phyloP scores from a whole-genome alignment of 2,888 invertebrate genomes.

The Amitus sp. region DNA sequence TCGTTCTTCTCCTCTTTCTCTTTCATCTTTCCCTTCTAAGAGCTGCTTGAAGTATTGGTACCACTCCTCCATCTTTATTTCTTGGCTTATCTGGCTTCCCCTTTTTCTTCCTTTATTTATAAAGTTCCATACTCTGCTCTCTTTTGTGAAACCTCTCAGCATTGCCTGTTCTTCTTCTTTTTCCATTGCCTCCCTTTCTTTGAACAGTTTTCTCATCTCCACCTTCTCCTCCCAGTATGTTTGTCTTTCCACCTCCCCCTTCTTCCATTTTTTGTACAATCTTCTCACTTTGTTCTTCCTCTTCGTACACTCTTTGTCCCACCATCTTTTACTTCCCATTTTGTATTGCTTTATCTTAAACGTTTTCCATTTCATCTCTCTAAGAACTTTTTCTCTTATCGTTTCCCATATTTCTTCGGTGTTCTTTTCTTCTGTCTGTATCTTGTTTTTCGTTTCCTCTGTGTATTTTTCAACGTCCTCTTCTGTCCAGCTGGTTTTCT shows the following conservation, averaged over 20 bases:
- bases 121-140: conserved; percentile 15
- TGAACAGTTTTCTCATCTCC: background rate
- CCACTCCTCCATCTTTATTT: conserved; percentile 4
- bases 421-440: too few relatives aligned
- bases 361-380: conserved; percentile 5
- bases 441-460: background rate
- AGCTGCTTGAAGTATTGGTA: conserved; percentile 6
- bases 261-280: background rate
- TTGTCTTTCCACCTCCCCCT: background rate
- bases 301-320: background rate
- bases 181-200: background rate
- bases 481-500: conserved; percentile 1
- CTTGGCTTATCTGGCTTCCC: background rate
- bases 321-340: conserved; percentile 7
- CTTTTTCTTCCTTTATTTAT: conserved; percentile 11
- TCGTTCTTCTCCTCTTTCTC: too few relatives aligned
- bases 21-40: background rate
- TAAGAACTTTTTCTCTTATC: conserved; percentile 6
- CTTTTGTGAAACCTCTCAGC: conserved; percentile 12
- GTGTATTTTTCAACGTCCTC: background rate
- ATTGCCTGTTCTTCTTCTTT: conserved; percentile 1
- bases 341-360: conserved; percentile 14
- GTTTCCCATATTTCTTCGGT: conserved; percentile 8
- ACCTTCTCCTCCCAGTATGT: background rate
- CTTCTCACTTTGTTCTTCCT: background rate